phyloP scores from a whole-genome alignment of 2,888 invertebrate genomes.

The Himalopsyche japonica region DNA sequence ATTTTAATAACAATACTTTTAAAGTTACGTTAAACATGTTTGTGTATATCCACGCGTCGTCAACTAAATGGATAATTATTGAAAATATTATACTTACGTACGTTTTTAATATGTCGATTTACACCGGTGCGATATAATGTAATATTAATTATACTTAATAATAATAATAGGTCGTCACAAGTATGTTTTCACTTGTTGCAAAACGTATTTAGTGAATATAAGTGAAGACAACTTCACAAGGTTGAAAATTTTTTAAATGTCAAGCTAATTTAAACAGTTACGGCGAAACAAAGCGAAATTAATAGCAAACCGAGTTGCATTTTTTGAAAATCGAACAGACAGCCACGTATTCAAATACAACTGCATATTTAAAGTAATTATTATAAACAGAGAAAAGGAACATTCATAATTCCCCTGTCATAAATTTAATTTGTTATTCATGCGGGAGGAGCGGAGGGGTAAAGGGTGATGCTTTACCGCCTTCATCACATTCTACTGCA shows the following conservation, averaged over 20 bases:
- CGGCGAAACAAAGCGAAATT: background rate
- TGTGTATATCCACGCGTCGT: too few relatives aligned
- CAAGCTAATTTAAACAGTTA: background rate
- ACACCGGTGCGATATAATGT: too few relatives aligned
- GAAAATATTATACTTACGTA: too few relatives aligned
- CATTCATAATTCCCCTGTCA: constrained; percentile 37
- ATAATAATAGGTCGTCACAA: background rate
- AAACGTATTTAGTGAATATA: background rate
- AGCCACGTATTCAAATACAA: background rate
- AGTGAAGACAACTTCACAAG: background rate
- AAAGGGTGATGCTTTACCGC: constrained; percentile 3
- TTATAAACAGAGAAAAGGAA: constrained; percentile 36
- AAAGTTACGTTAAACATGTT: too few relatives aligned
- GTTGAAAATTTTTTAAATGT: background rate
- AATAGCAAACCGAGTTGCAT: background rate
- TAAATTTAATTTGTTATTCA: constrained; percentile 37
- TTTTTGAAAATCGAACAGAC: background rate
- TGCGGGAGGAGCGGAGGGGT: background rate
- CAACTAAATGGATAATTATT: too few relatives aligned
- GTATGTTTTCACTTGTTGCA: background rate
- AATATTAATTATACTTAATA: background rate
- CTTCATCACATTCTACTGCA: constrained; percentile 7
- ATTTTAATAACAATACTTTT: too few relatives aligned
- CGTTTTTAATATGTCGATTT: too few relatives aligned
- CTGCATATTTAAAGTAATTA: constrained; percentile 27